These are phyloP conservation scores for Salminus brasiliensis DNA, from an alignment of 2,113 vertebrate genomes.

Conservation along the genomic window DNA sequence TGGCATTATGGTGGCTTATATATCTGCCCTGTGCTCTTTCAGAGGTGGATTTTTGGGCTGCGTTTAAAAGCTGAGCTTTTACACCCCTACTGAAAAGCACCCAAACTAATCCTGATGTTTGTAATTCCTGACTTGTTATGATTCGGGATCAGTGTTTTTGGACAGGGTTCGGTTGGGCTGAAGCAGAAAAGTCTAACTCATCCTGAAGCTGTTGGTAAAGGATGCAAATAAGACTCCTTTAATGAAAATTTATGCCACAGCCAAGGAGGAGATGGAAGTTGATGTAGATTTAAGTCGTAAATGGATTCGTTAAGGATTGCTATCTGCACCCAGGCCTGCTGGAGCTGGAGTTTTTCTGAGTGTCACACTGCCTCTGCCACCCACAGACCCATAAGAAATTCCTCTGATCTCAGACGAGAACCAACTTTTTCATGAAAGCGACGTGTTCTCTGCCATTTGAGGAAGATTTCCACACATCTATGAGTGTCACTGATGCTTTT, in stretches of 20 bases:
- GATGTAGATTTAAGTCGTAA: constrained; percentile 64
- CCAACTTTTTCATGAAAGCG: constrained; percentile 67
- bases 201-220: neutral
- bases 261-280: constrained; percentile 44
- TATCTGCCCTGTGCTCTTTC: neutral
- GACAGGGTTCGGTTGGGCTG: neutral
- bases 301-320: constrained; percentile 62
- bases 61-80: neutral
- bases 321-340: constrained; percentile 1
- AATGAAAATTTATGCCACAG: constrained; percentile 1
- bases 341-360: constrained; percentile 2
- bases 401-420: constrained; percentile 62
- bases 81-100: neutral
- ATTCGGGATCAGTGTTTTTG: neutral
- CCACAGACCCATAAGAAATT: constrained; percentile 71
- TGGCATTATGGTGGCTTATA: constrained; percentile 10
- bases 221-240: neutral
- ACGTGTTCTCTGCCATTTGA: constrained; percentile 54
- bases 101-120: neutral
- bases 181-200: neutral
- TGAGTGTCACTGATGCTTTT: constrained; percentile 63
- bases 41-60: neutral
- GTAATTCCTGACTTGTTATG: neutral
- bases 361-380: constrained; percentile 62
- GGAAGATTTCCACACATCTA: constrained; percentile 63